Percentiles rank a stretch among this genome's conserved stretches.
phyloP scores from a whole-genome alignment of 2,888 invertebrate species.

The Dione vanillae region DNA sequence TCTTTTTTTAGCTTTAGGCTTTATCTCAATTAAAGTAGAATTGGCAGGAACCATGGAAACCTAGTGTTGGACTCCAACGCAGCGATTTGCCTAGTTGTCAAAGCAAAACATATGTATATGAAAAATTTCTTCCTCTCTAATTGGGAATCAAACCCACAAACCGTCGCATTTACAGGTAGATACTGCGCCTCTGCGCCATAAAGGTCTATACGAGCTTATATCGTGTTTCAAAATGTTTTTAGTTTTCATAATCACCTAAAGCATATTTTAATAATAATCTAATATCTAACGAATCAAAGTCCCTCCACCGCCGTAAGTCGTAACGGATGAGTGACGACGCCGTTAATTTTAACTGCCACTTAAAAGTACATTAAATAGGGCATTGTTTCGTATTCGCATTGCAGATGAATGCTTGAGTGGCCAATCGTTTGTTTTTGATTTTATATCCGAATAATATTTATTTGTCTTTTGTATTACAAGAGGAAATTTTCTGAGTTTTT shows the following conservation, averaged over 20 bases:
- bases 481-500: neutral
- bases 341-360: conserved; percentile 34
- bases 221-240: too few relatives aligned
- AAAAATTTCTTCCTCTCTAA: too few relatives aligned
- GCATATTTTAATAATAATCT: conserved; percentile 1
- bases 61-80: too few relatives aligned
- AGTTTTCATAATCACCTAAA: neutral
- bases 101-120: too few relatives aligned
- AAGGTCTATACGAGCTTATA: too few relatives aligned
- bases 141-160: too few relatives aligned
- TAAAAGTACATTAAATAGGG: conserved; percentile 21
- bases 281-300: conserved; percentile 4
- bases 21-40: too few relatives aligned
- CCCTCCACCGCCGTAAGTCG: neutral
- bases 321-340: conserved; percentile 19
- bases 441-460: conserved; percentile 9
- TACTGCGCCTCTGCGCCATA: too few relatives aligned
- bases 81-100: too few relatives aligned
- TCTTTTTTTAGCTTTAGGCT: too few relatives aligned
- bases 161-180: too few relatives aligned
- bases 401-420: conserved; percentile 25
- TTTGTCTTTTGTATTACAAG: conserved; percentile 14
- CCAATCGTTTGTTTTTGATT: conserved; percentile 17
- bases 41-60: too few relatives aligned
- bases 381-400: conserved; percentile 28